Evolutionary conservation across 2,888 invertebrate genomes (phyloP).

Genomic region (Epiblema foenella): DNA sequence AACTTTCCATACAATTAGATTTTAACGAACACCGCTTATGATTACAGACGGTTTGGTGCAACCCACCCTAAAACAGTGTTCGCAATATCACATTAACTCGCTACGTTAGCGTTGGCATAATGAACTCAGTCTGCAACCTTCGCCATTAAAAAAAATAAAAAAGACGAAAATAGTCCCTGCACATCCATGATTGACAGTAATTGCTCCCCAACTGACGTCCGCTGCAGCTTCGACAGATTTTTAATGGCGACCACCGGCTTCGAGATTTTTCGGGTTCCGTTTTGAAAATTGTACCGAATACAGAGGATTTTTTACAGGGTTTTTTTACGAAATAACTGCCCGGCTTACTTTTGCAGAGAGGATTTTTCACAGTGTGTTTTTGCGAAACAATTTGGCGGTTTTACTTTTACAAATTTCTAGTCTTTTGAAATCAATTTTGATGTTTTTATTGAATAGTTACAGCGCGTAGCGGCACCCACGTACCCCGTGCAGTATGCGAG

Average conservation of each 20-base stretch:
- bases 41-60: too few relatives aligned
- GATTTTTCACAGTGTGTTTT: neutral
- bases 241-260: conserved; percentile 54
- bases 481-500: too few relatives aligned
- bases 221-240: conserved; percentile 47
- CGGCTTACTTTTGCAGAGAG: neutral
- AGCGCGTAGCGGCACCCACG: too few relatives aligned
- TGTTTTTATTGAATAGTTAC: too few relatives aligned
- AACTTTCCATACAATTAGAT: too few relatives aligned
- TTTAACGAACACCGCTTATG: too few relatives aligned
- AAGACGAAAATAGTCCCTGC: conserved; percentile 46
- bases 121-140: conserved; percentile 2
- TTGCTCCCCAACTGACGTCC: conserved; percentile 52
- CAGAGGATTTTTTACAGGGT: neutral
- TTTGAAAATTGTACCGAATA: neutral
- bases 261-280: conserved; percentile 52
- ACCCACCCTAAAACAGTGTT: neutral
- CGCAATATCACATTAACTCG: neutral
- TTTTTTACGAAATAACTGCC: neutral
- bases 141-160: conserved; percentile 11
- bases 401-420: too few relatives aligned
- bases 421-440: too few relatives aligned
- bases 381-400: too few relatives aligned
- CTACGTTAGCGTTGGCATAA: neutral
- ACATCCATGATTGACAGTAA: conserved; percentile 65